phyloP scores from a whole-genome alignment of 2,888 invertebrate species.

The Apotomis capreana region DNA sequence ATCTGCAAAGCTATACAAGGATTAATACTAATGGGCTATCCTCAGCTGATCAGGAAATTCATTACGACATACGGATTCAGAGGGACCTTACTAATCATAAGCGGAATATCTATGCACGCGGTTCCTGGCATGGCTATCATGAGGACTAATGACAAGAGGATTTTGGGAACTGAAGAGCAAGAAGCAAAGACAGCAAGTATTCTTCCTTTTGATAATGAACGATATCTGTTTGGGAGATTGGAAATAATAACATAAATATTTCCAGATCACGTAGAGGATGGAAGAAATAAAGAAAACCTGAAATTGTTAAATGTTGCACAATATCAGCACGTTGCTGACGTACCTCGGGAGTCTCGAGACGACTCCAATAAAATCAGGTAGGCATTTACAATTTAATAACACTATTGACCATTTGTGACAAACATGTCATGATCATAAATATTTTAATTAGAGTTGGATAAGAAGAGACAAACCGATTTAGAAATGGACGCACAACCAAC shows the following conservation, averaged over 20 bases:
- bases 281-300: conserved; percentile 52
- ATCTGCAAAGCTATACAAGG: conserved; percentile 85
- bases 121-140: conserved; percentile 84
- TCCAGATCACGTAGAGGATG: conserved; percentile 58
- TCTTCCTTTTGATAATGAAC: conserved; percentile 47
- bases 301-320: conserved; percentile 56
- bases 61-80: conserved; percentile 84
- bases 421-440: not conserved
- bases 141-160: conserved; percentile 66
- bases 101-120: conserved; percentile 84
- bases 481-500: no score
- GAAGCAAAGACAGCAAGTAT: conserved; percentile 70
- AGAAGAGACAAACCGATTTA: no score
- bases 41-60: conserved; percentile 78
- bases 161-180: conserved; percentile 45
- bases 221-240: not conserved
- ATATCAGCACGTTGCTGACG: conserved; percentile 24
- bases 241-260: conserved; percentile 29
- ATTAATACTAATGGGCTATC: conserved; percentile 83
- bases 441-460: not conserved
- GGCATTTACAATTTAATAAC: not conserved
- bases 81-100: conserved; percentile 84
- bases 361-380: conserved; percentile 24
- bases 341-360: not conserved
- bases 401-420: not conserved